Evolutionary conservation across 2,113 vertebrate genomes (phyloP), one percentile per base, ranked within the genome.

Genomic region (Ancistrus triradiatus): DNA sequence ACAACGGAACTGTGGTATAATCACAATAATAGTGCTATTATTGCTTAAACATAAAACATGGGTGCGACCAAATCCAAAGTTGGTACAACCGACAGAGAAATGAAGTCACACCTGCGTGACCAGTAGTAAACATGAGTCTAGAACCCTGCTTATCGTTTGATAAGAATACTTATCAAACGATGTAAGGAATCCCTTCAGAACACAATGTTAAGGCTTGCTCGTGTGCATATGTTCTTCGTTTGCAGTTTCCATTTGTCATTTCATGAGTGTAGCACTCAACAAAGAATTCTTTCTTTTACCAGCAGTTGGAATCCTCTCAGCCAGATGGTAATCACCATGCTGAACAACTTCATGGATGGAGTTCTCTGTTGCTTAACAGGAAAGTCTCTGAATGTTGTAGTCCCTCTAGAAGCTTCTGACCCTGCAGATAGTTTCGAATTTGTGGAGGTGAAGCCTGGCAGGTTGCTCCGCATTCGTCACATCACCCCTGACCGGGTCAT

Each of bases 381-480:
- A 24, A 90, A 91, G 6, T 81, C 89, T 0, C 63, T 89, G 18
- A 95, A 95, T 0, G 74, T 86, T 0, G 93, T 98, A 64, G 90
- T 85, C 3, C 93, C 95, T 0, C 72, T 90, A 44, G 91, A 93
- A 62, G 88, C 84, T 0, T 82, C 90, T 1, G 92, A 95, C 55
- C 84, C 88, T 19, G 62, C 80, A 2, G 89, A 95, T 1, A 93
- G 93, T 76, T 97, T 90, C 48, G 94, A 90, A 72, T 96, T 96
- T 63, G 83, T 98, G 74, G 96, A 98, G 78, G 95, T 96, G 47
- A 98, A 97, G 51, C 96, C 96, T 0, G 95, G 96, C 3, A 81
- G 95, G 0, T 81, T 98, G 59, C 81, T 98, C 14, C 81, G 93
- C 6, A 83, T 98, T 55, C 84, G 87, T 5, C 96, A 98, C 44